phyloP scores from a whole-genome alignment of 2,888 invertebrate species.

The Penaeus monodon region DNA sequence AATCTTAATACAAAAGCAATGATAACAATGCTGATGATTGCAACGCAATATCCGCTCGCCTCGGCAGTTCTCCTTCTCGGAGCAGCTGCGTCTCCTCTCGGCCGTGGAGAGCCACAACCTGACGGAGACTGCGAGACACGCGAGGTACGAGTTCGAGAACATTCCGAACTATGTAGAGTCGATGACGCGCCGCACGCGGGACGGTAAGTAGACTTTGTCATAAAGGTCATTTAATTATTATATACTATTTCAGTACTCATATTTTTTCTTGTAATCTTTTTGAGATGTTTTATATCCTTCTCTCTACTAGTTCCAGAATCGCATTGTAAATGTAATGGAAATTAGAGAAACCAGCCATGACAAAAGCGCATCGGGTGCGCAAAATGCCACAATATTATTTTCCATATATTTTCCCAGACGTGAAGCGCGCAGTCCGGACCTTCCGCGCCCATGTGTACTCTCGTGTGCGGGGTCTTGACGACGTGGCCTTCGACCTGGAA shows the following conservation, averaged over 20 bases:
- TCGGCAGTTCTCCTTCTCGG: slow-evolving; percentile 50
- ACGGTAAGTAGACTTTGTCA: slow-evolving; percentile 72
- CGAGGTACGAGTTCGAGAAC: slow-evolving; percentile 75
- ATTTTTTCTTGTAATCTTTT: too few relatives aligned
- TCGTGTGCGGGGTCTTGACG: slow-evolving; percentile 75
- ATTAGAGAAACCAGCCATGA: too few relatives aligned
- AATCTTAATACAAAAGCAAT: too few relatives aligned
- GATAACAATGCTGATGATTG: too few relatives aligned
- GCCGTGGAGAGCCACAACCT: slow-evolving; percentile 70
- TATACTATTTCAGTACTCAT: background rate
- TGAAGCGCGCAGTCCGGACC: slow-evolving; percentile 75
- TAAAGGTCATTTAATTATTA: background rate
- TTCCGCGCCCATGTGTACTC: slow-evolving; percentile 75
- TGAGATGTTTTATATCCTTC: too few relatives aligned
- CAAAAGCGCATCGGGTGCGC: too few relatives aligned
- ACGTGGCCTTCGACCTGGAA: slow-evolving; percentile 73
- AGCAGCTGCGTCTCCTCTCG: slow-evolving; percentile 44
- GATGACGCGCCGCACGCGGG: slow-evolving; percentile 75
- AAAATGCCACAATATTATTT: too few relatives aligned
- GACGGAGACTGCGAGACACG: slow-evolving; percentile 75
- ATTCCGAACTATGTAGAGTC: slow-evolving; percentile 76
- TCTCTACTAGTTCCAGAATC: too few relatives aligned
- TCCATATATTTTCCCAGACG: slow-evolving; percentile 71
- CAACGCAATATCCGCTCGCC: too few relatives aligned
- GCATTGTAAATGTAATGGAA: too few relatives aligned